Conservation (phyloP, 2,113 vertebrate genomes). For the Seriola rivoliana region DNA sequence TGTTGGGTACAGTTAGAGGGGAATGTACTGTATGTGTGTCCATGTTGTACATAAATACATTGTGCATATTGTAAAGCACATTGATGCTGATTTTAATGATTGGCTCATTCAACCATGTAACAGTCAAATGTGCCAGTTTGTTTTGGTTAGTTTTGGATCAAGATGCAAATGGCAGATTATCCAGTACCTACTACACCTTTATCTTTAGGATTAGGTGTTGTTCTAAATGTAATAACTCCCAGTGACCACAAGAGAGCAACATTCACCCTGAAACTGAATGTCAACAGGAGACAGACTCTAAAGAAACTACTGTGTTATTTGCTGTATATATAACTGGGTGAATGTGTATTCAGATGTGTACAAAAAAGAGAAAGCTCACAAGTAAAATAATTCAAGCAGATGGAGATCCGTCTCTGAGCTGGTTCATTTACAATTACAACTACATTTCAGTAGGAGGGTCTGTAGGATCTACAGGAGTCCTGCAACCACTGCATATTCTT, state of each 20-base stretch:
- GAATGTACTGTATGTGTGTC: background rate
- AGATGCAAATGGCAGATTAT: background rate
- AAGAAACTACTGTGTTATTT: background rate
- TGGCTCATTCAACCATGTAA: background rate
- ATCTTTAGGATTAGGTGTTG: background rate
- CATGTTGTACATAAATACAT: background rate
- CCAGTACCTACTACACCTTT: background rate
- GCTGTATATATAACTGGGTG: background rate
- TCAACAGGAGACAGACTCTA: background rate
- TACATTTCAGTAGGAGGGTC: background rate
- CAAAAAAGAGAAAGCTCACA: background rate
- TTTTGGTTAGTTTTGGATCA: slow-evolving; percentile 2
- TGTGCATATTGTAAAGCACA: background rate
- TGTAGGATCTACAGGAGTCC: background rate
- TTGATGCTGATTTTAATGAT: background rate
- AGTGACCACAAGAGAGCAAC: slow-evolving; percentile 55
- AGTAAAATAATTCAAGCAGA: slow-evolving; percentile 7
- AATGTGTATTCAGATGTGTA: background rate
- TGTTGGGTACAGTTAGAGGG: background rate
- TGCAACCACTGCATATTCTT: background rate
- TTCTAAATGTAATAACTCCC: slow-evolving; percentile 10
- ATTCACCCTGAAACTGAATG: background rate
- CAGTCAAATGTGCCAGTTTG: background rate
- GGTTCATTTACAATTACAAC: background rate
- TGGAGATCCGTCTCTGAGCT: background rate